Conservation (phyloP, 2,888 invertebrate genomes). For the Isoperla grammatica region DNA sequence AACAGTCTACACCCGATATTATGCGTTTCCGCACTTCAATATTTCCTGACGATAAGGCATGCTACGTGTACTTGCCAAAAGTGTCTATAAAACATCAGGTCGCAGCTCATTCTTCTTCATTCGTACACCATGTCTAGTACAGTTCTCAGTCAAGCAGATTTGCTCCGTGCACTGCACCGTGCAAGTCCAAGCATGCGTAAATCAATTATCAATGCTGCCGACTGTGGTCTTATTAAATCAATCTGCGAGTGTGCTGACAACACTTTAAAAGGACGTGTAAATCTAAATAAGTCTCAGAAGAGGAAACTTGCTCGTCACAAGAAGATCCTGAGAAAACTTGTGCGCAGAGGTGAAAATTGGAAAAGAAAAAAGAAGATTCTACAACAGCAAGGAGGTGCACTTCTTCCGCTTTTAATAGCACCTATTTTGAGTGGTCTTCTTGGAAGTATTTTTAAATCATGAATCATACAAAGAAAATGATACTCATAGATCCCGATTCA, state of each 20-base stretch:
- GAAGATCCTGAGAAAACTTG: neutral
- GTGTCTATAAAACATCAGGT: conserved; percentile 27
- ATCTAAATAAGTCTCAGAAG: neutral
- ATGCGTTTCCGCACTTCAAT: neutral
- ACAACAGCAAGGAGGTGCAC: neutral
- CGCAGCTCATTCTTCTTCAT: neutral
- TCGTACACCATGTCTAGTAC: neutral
- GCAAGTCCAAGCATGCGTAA: too few relatives aligned
- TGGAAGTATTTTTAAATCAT: neutral
- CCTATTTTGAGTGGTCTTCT: neutral
- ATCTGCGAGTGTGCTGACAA: neutral
- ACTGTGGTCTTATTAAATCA: neutral
- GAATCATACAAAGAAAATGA: neutral
- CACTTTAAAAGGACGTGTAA: too few relatives aligned
- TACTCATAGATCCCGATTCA: neutral
- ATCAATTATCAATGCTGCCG: neutral
- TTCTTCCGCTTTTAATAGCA: neutral
- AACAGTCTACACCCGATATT: conserved; percentile 28
- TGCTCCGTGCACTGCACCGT: too few relatives aligned
- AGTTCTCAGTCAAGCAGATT: too few relatives aligned
- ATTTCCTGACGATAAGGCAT: conserved; percentile 22
- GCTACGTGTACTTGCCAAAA: neutral
- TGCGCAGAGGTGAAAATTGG: neutral
- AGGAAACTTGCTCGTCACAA: neutral
- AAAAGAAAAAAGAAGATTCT: neutral